Percentiles rank a stretch among this genome's conserved stretches.
phyloP scores from a whole-genome alignment of 2,797 vertebrate genomes.

The Myripristis murdjan region DNA sequence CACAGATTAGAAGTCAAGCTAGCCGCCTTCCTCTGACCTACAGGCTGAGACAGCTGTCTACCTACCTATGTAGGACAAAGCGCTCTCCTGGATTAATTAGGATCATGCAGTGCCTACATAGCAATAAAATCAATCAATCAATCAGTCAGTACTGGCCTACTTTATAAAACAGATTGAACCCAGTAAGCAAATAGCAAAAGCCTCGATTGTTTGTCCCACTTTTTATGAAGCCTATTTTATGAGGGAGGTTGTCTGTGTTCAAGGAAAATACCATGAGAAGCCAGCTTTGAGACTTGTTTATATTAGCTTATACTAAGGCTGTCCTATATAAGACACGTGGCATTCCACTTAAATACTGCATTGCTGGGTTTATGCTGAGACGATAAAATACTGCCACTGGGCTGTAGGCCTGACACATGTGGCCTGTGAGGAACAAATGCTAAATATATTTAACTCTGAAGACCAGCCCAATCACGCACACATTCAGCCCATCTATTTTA shows the following conservation, averaged over 20 bases:
- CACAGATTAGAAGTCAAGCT: conserved; percentile 60
- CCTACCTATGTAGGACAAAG: conserved; percentile 1
- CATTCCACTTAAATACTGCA: not conserved
- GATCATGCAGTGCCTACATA: not conserved
- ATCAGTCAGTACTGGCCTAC: not conserved
- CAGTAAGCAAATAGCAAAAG: not conserved
- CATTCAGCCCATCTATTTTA: conserved; percentile 17
- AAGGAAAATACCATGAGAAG: no score
- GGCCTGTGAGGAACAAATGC: not conserved
- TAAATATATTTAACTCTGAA: not conserved
- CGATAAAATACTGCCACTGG: conserved; percentile 4
- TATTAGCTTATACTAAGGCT: not conserved
- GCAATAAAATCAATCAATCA: no score
- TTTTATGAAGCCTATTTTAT: no score
- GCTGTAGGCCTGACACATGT: not conserved
- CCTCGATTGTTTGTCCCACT: not conserved
- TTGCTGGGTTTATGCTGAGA: conserved; percentile 1
- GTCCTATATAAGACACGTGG: not conserved
- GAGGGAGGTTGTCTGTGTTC: no score
- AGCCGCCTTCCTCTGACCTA: conserved; percentile 48
- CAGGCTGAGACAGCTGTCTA: conserved; percentile 50
- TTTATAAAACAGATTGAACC: not conserved
- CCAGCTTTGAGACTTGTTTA: no score
- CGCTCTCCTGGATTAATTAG: not conserved
- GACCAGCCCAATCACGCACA: conserved; percentile 3